Percentiles rank a stretch among this genome's conserved stretches.
phyloP scores from a whole-genome alignment of 2,797 vertebrate species.

The Rhinella marina region DNA sequence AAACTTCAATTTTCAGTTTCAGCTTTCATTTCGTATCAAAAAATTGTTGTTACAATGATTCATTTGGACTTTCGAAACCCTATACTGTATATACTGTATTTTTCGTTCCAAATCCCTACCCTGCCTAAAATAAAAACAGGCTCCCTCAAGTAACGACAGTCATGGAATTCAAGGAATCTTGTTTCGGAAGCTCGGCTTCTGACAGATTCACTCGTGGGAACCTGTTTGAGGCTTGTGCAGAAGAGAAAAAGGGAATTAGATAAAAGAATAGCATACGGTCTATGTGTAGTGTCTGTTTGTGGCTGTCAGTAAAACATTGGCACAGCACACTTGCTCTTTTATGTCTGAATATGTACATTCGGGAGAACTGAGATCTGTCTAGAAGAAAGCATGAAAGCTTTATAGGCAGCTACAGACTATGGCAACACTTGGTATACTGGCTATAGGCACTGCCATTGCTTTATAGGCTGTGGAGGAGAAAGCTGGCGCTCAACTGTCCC shows the following conservation, averaged over 20 bases:
- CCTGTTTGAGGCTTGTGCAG: neutral
- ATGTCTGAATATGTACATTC: neutral
- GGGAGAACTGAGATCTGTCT: neutral
- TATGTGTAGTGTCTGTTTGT: constrained; percentile 16
- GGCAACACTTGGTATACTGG: neutral
- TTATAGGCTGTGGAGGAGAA: neutral
- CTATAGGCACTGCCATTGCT: neutral
- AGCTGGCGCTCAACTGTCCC: neutral
- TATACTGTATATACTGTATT: neutral
- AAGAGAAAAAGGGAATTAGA: neutral
- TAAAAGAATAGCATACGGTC: neutral
- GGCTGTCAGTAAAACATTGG: neutral
- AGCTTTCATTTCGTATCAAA: neutral
- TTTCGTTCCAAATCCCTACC: constrained; percentile 18
- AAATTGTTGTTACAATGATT: neutral
- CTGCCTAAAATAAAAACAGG: neutral
- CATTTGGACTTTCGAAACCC: neutral
- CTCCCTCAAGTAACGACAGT: constrained; percentile 17
- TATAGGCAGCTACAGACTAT: neutral
- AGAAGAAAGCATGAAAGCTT: neutral
- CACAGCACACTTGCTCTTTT: neutral
- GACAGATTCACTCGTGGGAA: constrained; percentile 12
- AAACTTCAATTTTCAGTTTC: neutral
- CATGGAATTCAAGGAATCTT: constrained; percentile 31
- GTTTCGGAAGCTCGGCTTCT: constrained; percentile 11